Percentiles rank a stretch among this genome's conserved stretches.
phyloP scores from a whole-genome alignment of 2,888 invertebrate genomes.

The Heliconius ethilla region DNA sequence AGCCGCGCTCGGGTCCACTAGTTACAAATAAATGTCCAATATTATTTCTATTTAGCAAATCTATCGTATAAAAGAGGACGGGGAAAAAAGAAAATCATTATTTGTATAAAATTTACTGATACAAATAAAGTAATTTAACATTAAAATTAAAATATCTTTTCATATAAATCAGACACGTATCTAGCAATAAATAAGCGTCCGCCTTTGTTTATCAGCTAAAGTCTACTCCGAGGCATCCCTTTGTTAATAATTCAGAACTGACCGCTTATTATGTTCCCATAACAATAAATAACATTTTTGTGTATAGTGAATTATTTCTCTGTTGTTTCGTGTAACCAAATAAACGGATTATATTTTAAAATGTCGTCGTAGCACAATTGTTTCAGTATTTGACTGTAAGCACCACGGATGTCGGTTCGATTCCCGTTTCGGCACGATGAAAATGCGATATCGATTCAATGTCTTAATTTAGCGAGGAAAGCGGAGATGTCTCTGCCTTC shows the following conservation, averaged over 20 bases:
- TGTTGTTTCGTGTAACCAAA: background rate
- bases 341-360: background rate
- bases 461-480: background rate
- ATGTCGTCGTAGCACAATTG: background rate
- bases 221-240: constrained; percentile 25
- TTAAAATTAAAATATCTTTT: constrained; percentile 8
- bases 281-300: constrained; percentile 25
- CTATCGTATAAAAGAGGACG: no score
- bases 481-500: no score
- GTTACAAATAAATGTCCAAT: background rate
- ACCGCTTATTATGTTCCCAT: constrained; percentile 30
- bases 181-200: constrained; percentile 26
- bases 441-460: background rate
- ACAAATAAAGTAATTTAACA: constrained; percentile 4
- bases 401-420: background rate
- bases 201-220: constrained; percentile 33
- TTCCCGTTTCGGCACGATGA: background rate
- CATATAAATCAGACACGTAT: constrained; percentile 26
- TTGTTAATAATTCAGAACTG: constrained; percentile 34
- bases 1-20: no score
- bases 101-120: background rate
- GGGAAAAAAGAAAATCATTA: background rate
- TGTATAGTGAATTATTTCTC: background rate
- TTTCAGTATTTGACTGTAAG: background rate
- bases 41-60: background rate